These are phyloP conservation scores for Tragelaphus buxtoni DNA, from an alignment of 2,113 vertebrate species.

Conservation along the genomic window DNA sequence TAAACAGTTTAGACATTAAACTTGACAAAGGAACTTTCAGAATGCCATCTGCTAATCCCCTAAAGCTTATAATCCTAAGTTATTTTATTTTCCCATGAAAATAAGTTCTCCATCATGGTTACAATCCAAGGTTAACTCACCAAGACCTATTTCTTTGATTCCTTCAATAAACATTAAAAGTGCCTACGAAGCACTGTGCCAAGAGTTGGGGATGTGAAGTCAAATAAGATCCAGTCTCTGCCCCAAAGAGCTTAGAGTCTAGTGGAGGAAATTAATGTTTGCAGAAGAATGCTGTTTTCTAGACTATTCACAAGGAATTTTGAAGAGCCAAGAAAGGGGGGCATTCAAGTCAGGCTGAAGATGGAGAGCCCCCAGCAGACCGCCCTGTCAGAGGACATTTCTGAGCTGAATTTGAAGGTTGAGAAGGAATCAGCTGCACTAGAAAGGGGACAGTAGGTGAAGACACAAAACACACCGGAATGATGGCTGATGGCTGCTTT, in stretches of 20 bases:
- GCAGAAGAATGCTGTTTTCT: not conserved
- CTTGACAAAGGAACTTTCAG: not conserved
- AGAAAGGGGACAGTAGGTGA: not conserved
- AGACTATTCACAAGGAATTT: not conserved
- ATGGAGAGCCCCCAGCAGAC: not conserved
- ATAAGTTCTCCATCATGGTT: not conserved
- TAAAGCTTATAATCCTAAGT: not conserved
- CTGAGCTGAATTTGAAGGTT: not conserved
- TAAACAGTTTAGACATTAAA: not conserved
- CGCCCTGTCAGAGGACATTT: not conserved
- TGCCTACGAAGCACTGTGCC: not conserved
- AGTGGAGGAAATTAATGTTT: not conserved
- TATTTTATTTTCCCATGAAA: not conserved
- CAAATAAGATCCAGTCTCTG: not conserved
- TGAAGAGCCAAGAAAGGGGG: not conserved
- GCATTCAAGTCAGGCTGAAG: not conserved
- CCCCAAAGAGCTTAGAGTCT: not conserved
- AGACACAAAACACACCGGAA: not conserved
- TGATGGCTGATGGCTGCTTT: not conserved
- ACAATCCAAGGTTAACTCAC: not conserved
- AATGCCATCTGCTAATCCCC: not conserved
- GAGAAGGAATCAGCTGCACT: not conserved
- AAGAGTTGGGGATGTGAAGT: not conserved
- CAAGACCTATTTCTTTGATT: not conserved
- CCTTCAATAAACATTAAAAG: slow-evolving; percentile 10